Evolutionary conservation across 2,888 invertebrate genomes (phyloP).

Genomic region (Drosophila crucigera): DNA sequence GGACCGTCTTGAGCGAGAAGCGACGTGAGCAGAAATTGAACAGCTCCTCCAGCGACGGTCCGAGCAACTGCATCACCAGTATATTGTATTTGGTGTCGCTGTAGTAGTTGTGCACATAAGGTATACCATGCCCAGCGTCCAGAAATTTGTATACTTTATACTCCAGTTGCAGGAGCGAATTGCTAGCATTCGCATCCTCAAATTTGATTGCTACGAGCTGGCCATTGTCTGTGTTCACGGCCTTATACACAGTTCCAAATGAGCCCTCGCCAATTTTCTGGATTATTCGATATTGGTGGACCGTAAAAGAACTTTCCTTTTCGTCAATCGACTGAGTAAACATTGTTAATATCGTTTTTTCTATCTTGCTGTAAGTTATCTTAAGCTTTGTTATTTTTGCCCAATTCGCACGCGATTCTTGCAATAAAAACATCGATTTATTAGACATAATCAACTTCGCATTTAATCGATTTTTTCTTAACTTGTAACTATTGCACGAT

Average conservation of each 20-base stretch:
- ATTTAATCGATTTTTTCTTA: not conserved
- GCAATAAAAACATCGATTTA: too few relatives aligned
- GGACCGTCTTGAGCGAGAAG: constrained; percentile 60
- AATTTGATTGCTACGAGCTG: constrained; percentile 51
- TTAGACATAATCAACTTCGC: not conserved
- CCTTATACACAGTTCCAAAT: constrained; percentile 48
- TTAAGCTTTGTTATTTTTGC: not conserved
- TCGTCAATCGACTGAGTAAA: fast-evolving
- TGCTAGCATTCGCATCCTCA: fast-evolving
- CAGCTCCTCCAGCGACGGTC: constrained; percentile 46
- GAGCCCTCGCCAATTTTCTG: constrained; percentile 36
- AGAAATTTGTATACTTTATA: constrained; percentile 15
- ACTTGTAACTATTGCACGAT: not conserved
- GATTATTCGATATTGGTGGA: constrained; percentile 5
- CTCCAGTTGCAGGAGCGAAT: constrained; percentile 23
- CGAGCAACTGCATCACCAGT: constrained; percentile 59
- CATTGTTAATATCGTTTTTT: not conserved
- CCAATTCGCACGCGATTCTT: not conserved
- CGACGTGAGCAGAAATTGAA: constrained; percentile 32
- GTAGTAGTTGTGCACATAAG: constrained; percentile 10
- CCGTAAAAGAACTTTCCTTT: fast-evolving
- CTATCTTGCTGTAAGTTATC: not conserved
- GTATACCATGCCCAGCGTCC: constrained; percentile 15
- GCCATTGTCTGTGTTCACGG: not conserved
- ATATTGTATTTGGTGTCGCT: not conserved